Percentiles rank a stretch among this genome's conserved stretches.
Evolutionary conservation across 2,797 vertebrate genomes (phyloP).

Genomic region (Intellagama lesueurii): DNA sequence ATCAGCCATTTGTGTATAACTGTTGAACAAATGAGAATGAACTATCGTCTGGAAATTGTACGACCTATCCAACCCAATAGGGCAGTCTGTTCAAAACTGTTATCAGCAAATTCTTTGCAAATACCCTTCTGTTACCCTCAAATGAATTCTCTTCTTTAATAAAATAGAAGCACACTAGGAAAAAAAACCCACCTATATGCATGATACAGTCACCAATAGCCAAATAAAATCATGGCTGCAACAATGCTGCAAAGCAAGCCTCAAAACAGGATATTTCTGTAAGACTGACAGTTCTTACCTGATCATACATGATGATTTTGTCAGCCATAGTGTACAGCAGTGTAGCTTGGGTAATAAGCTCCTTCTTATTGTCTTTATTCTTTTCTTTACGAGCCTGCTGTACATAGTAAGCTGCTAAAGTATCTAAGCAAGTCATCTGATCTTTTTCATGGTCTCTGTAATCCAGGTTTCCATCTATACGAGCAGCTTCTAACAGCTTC

Average conservation of each 20-base stretch:
- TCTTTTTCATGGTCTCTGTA: slow-evolving; percentile 99
- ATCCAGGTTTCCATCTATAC: slow-evolving; percentile 98
- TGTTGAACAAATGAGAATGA: neutral
- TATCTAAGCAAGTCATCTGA: slow-evolving; percentile 99
- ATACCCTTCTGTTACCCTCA: neutral
- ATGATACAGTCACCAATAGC: neutral
- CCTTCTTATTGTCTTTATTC: slow-evolving; percentile 99
- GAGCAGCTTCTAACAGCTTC: slow-evolving; percentile 96
- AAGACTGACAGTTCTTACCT: slow-evolving; percentile 81
- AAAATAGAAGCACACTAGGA: too few relatives aligned
- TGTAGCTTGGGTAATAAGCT: slow-evolving; percentile 98
- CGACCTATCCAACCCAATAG: neutral
- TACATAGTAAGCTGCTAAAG: slow-evolving; percentile 96
- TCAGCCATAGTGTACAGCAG: slow-evolving; percentile 98
- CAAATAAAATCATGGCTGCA: neutral
- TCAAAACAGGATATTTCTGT: neutral
- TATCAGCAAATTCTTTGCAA: neutral
- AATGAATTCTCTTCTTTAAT: too few relatives aligned
- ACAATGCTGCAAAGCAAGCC: neutral
- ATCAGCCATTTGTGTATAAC: neutral
- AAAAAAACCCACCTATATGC: neutral
- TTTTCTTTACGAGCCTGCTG: slow-evolving; percentile 98
- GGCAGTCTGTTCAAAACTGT: neutral
- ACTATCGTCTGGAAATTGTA: neutral
- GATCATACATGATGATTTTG: slow-evolving; percentile 99